phyloP scores from a whole-genome alignment of 2,888 invertebrate species.

The Nomada ruficornis region DNA sequence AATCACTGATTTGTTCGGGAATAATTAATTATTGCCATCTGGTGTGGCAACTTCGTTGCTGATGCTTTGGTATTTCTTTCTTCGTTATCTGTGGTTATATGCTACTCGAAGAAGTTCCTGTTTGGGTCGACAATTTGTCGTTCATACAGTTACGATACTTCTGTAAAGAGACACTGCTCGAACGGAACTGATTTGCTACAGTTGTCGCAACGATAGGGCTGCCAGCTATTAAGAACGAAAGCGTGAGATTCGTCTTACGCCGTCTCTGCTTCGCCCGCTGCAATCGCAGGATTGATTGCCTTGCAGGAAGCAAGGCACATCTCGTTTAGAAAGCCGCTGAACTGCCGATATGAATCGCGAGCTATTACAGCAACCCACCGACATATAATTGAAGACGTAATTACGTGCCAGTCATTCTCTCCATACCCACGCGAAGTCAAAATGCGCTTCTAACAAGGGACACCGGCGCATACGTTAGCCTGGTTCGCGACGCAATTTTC shows the following conservation, averaged over 20 bases:
- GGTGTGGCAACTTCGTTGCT: background rate
- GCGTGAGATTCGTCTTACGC: constrained; percentile 65
- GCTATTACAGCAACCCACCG: constrained; percentile 49
- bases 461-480: constrained; percentile 35
- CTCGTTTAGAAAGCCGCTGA: constrained; percentile 62
- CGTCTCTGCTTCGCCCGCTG: constrained; percentile 27
- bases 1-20: constrained; percentile 44
- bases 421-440: constrained; percentile 62
- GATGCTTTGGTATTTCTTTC: background rate
- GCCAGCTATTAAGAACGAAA: constrained; percentile 56
- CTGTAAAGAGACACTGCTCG: too few species aligned
- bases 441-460: constrained; percentile 60
- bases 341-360: constrained; percentile 62
- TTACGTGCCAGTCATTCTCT: constrained; percentile 49
- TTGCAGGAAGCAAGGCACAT: constrained; percentile 50
- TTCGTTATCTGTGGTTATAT: background rate
- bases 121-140: too few species aligned
- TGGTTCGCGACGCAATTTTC: constrained; percentile 45
- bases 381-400: constrained; percentile 65
- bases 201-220: constrained; percentile 30
- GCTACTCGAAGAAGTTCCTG: too few species aligned
- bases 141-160: too few species aligned
- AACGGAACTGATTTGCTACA: too few species aligned
- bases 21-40: constrained; percentile 30
- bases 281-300: constrained; percentile 62